Evolutionary conservation across 2,888 invertebrate species (phyloP).

Genomic region (Pyralis farinalis): DNA sequence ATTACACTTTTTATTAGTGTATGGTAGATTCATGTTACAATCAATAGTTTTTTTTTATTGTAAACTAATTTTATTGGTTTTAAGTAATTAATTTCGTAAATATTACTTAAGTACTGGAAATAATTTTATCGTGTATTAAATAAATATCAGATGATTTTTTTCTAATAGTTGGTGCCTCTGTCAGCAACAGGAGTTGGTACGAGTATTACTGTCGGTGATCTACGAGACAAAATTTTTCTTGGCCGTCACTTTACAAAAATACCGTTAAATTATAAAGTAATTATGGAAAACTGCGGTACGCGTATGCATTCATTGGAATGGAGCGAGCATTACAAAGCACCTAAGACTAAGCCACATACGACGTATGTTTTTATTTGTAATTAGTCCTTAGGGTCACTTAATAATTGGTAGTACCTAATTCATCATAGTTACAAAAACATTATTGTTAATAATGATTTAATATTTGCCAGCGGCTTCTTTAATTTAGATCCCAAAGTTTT

Average conservation of each 20-base stretch:
- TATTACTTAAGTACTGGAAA: too few relatives aligned
- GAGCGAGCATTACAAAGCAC: constrained; percentile 66
- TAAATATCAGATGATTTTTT: too few relatives aligned
- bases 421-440: too few relatives aligned
- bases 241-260: constrained; percentile 84
- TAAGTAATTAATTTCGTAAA: too few relatives aligned
- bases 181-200: constrained; percentile 84
- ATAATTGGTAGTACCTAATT: too few relatives aligned
- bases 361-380: constrained; percentile 37
- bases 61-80: too few relatives aligned
- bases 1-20: too few relatives aligned
- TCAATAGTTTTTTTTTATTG: too few relatives aligned
- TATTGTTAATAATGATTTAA: too few relatives aligned
- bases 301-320: constrained; percentile 75
- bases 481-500: constrained; percentile 64
- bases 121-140: too few relatives aligned
- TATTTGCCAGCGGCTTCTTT: constrained; percentile 60
- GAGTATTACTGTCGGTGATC: constrained; percentile 83
- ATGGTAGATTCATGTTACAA: too few relatives aligned
- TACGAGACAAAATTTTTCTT: constrained; percentile 79
- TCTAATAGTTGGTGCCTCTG: constrained; percentile 59
- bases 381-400: too few relatives aligned
- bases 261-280: constrained; percentile 55
- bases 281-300: constrained; percentile 79
- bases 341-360: constrained; percentile 50